Percentiles rank a stretch among this genome's conserved stretches.
phyloP scores from a whole-genome alignment of 2,888 invertebrate genomes.

The Philaethria dido region DNA sequence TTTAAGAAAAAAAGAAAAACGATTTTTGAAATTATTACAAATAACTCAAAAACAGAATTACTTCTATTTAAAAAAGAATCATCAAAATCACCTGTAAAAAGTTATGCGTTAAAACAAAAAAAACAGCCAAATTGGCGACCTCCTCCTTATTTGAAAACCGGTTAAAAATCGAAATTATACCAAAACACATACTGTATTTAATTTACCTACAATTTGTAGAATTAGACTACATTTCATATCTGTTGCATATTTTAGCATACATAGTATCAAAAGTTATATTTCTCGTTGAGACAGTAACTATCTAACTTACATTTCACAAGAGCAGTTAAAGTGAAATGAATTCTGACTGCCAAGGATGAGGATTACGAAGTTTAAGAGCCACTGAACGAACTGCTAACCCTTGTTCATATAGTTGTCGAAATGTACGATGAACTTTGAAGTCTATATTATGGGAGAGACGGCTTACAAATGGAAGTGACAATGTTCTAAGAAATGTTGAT shows the following conservation, averaged over 20 bases:
- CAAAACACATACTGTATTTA: too few species aligned
- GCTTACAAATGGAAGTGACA: not conserved
- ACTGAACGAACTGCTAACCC: conserved; percentile 37
- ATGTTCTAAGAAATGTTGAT: too few species aligned
- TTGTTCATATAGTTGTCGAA: conserved; percentile 35
- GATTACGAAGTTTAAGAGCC: conserved; percentile 40
- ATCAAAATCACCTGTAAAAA: too few species aligned
- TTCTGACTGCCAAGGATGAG: conserved; percentile 30
- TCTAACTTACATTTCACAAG: conserved; percentile 17
- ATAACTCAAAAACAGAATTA: too few species aligned
- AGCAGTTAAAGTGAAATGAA: conserved; percentile 38
- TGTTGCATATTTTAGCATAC: conserved; percentile 12
- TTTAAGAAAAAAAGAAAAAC: too few species aligned
- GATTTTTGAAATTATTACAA: too few species aligned
- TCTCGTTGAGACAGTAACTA: conserved; percentile 8
- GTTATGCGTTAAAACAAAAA: too few species aligned
- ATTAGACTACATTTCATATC: not conserved
- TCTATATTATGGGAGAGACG: not conserved
- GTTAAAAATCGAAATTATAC: too few species aligned
- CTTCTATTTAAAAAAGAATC: too few species aligned
- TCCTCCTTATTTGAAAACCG: too few species aligned
- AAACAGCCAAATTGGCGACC: too few species aligned
- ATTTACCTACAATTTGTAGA: too few species aligned
- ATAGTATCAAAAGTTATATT: conserved; percentile 2
- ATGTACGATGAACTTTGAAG: conserved; percentile 11